A percentile compares a stretch with the other conserved stretches of the same genome.
Evolutionary conservation across 2,113 vertebrate species (phyloP).

Genomic region (Scophthalmus maximus): DNA sequence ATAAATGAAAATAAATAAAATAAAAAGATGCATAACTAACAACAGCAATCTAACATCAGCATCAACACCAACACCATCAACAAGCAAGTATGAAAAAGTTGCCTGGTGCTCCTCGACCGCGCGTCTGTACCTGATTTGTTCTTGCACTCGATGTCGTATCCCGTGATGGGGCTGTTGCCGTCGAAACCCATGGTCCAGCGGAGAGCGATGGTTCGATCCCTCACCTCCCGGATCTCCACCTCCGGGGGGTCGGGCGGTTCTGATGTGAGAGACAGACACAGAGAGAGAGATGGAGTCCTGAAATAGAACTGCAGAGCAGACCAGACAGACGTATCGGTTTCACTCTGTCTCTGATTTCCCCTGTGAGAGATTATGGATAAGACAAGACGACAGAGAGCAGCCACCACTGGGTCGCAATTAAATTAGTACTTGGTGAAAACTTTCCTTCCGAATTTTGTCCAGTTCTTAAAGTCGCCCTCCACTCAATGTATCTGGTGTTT

Average conservation of each 20-base stretch:
- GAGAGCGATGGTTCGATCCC: constrained; percentile 95
- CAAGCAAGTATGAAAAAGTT: no score
- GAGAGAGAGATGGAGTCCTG: not conserved
- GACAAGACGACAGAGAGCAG: constrained; percentile 10
- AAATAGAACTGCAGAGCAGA: constrained; percentile 25
- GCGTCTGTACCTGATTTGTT: constrained; percentile 96
- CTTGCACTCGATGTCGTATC: constrained; percentile 99
- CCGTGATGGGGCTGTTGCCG: constrained; percentile 97
- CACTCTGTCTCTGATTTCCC: constrained; percentile 34
- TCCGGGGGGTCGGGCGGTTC: constrained; percentile 96
- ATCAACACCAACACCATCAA: no score
- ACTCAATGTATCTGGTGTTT: no score
- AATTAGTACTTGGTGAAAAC: no score
- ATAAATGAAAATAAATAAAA: no score
- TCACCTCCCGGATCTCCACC: constrained; percentile 97
- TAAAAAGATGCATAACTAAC: no score
- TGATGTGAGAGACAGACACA: constrained; percentile 52
- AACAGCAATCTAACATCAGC: no score
- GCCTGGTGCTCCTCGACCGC: no score
- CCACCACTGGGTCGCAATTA: constrained; percentile 7
- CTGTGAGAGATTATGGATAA: constrained; percentile 10
- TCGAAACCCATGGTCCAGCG: constrained; percentile 99
- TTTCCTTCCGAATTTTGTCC: no score
- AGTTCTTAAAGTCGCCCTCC: no score
- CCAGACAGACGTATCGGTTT: constrained; percentile 17